A percentile compares a stretch with the other conserved stretches of the same genome.
Conservation (phyloP, 2,888 invertebrate species). For the Hedya salicella region DNA sequence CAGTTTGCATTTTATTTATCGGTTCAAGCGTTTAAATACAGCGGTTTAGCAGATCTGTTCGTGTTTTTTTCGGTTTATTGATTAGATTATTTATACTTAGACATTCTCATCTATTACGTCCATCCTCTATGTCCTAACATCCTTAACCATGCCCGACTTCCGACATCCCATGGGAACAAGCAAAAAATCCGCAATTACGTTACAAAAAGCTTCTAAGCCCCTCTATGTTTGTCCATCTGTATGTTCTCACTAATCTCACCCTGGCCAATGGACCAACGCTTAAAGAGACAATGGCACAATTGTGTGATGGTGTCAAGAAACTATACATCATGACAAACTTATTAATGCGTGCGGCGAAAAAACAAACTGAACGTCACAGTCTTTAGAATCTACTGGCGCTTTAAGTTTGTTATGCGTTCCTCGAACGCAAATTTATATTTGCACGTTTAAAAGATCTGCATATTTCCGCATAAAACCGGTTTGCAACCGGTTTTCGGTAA, state of each 20-base stretch:
- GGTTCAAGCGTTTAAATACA: too few relatives aligned
- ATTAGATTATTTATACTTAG: too few relatives aligned
- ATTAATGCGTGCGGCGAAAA: background rate
- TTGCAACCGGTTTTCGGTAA: slow-evolving; percentile 65
- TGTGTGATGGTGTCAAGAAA: slow-evolving; percentile 75
- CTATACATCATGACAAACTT: slow-evolving; percentile 51
- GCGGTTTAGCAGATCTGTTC: too few relatives aligned
- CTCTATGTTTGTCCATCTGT: slow-evolving; percentile 47
- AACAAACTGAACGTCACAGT: slow-evolving; percentile 1
- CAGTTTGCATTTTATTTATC: too few relatives aligned
- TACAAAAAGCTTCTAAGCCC: slow-evolving; percentile 44
- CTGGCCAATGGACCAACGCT: slow-evolving; percentile 64
- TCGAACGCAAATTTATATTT: slow-evolving; percentile 29
- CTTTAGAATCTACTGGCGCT: background rate
- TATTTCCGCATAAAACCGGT: slow-evolving; percentile 77
- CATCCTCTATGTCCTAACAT: too few relatives aligned
- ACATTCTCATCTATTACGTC: too few relatives aligned
- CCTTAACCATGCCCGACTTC: slow-evolving; percentile 19
- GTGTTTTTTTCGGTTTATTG: too few relatives aligned
- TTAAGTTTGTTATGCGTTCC: background rate
- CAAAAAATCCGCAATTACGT: slow-evolving; percentile 29
- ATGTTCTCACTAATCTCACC: slow-evolving; percentile 68
- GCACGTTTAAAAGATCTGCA: slow-evolving; percentile 54
- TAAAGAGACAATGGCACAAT: slow-evolving; percentile 71
- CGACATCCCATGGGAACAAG: slow-evolving; percentile 37